Evolutionary conservation across 2,113 vertebrate genomes (phyloP).

Genomic region (Gallinago paraguaiae): DNA sequence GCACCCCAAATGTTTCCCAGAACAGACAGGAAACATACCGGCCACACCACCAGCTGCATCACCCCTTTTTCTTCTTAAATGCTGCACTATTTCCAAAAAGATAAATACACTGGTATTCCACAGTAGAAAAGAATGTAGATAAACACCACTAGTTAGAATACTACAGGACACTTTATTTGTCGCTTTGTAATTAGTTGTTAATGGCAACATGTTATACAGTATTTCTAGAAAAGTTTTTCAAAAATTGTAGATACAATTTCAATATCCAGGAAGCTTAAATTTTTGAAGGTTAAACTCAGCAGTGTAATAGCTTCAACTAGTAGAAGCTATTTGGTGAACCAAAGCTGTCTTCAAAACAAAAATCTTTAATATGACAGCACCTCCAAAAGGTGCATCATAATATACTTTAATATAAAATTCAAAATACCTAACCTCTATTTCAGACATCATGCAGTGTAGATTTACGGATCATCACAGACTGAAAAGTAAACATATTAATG

Average conservation of each 20-base stretch:
- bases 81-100: background rate
- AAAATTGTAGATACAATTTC: background rate
- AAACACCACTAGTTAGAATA: background rate
- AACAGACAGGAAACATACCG: background rate
- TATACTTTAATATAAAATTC: background rate
- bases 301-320: background rate
- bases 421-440: background rate
- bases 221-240: slow-evolving; percentile 23
- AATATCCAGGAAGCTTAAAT: background rate
- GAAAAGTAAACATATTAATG: background rate
- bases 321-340: background rate
- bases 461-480: background rate
- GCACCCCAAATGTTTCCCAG: background rate
- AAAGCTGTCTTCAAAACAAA: background rate
- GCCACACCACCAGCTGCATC: background rate
- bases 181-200: background rate
- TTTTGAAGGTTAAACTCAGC: background rate
- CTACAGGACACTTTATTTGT: slow-evolving; percentile 31
- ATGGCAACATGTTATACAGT: background rate
- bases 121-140: background rate
- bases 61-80: background rate
- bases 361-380: background rate
- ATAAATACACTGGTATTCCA: background rate
- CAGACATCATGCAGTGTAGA: background rate
- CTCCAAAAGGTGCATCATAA: background rate